Evolutionary conservation across 2,888 invertebrate species (phyloP), one percentile per base, ranked within the genome.

Genomic region (Ischnus inquisitorius): DNA sequence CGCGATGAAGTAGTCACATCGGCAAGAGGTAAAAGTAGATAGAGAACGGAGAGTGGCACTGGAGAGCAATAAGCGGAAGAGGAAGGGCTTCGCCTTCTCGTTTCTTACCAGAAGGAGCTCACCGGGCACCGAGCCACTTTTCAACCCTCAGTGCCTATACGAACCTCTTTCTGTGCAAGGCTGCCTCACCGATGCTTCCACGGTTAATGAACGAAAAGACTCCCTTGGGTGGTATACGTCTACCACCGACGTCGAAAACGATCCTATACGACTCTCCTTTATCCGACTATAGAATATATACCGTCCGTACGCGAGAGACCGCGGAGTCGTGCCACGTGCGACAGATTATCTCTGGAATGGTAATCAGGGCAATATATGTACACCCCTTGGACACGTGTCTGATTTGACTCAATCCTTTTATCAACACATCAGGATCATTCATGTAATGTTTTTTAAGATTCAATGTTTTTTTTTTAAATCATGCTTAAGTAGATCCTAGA

Each of bases 191-290:
- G 41, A 62, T 67, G 48, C 62, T 75, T 72, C 81, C 72, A 71
- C 82, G 75, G 83, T 85, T 90, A 90, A 90, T 88, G 87, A 89
- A 89, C 87, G 87, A 68, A 87, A 88, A 88, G 86, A 79, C 80
- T 85, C 84, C 86, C 88, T 6, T 28, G 83, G 84, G 84, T 65
- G 67, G 69, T 34, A 60, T 77, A 79, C 82, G 72, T 85, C 80
- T 54, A 76, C 81, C 82, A 71, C 76, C 69, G 67, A 82, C 72
- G 84, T 77, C 68, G 62, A 25, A 71, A 82, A 74, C 74, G 48
- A 83, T 82, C 76, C 60, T 54, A 14, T 34, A 25, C 34, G 60
- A 14, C 16, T 68, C 16, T 68, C 62, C 69, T 62, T 39, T 54
- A 41, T 39, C 43, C 19, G 46, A 41, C 16, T 46, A 51, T 28